A percentile compares a stretch with the other conserved stretches of the same genome.
These are phyloP conservation scores for Pangasius larnaudii DNA, from an alignment of 2,797 vertebrate species.

Conservation along the genomic window DNA sequence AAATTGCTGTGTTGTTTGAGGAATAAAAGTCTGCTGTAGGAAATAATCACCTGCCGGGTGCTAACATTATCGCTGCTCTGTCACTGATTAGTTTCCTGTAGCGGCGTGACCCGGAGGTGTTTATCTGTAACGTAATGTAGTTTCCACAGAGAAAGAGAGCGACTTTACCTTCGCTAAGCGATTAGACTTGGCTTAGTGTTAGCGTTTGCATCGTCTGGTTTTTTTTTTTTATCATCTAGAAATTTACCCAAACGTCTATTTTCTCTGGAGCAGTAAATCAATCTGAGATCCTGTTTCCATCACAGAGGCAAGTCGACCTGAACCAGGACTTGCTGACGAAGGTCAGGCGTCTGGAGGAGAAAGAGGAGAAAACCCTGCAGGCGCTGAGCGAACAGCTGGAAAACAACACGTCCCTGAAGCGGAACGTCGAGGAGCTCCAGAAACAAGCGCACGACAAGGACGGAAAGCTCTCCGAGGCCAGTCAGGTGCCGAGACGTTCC, in stretches of 20 bases:
- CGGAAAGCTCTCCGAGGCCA: slow-evolving; percentile 73
- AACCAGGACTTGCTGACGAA: slow-evolving; percentile 85
- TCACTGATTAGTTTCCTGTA: too few relatives aligned
- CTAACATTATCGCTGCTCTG: too few relatives aligned
- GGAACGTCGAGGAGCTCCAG: slow-evolving; percentile 73
- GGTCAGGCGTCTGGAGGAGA: slow-evolving; percentile 86
- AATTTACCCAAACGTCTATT: not conserved
- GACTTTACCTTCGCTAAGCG: too few relatives aligned
- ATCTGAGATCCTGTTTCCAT: not conserved
- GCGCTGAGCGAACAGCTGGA: slow-evolving; percentile 82
- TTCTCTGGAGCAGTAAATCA: not conserved
- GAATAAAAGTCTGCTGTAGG: too few relatives aligned
- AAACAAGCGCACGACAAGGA: slow-evolving; percentile 87
- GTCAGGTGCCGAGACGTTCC: slow-evolving; percentile 74
- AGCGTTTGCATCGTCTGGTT: not conserved
- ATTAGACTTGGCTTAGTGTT: too few relatives aligned
- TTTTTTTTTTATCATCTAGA: not conserved
- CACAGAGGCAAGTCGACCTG: slow-evolving; percentile 86
- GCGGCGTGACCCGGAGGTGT: too few relatives aligned
- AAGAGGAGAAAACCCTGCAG: slow-evolving; percentile 75
- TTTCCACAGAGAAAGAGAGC: too few relatives aligned
- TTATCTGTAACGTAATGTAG: too few relatives aligned
- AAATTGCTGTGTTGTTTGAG: too few relatives aligned
- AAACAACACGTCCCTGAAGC: slow-evolving; percentile 74
- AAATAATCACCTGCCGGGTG: too few relatives aligned